Evolutionary conservation across 2,797 vertebrate genomes (phyloP).

Genomic region (Garrulus glandarius): DNA sequence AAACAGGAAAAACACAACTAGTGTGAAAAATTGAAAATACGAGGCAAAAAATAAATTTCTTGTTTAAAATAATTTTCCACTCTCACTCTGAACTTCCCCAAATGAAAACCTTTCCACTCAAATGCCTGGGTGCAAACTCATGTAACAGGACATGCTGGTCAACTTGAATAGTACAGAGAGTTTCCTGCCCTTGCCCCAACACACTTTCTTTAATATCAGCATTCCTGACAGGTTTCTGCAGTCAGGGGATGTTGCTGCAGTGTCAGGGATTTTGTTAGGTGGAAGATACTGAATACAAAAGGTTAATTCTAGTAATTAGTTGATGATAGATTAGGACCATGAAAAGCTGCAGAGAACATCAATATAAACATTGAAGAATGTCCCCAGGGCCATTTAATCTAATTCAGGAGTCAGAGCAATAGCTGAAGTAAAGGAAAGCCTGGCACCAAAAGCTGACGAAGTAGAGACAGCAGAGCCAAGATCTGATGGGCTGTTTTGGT

Average conservation of each 20-base stretch:
- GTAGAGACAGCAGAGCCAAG: background rate
- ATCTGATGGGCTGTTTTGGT: constrained; percentile 12
- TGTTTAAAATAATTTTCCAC: background rate
- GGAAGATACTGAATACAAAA: constrained; percentile 31
- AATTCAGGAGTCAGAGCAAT: constrained; percentile 30
- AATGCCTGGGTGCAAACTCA: background rate
- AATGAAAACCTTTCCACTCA: background rate
- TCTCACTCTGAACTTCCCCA: background rate
- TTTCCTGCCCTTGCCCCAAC: background rate
- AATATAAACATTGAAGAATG: constrained; percentile 22
- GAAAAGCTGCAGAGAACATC: constrained; percentile 40
- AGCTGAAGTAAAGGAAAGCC: constrained; percentile 31
- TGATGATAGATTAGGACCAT: constrained; percentile 47
- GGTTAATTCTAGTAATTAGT: constrained; percentile 64
- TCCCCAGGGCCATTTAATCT: constrained; percentile 30
- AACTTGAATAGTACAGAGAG: background rate
- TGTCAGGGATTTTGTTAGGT: constrained; percentile 27
- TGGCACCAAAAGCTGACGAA: constrained; percentile 35
- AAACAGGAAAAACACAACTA: background rate
- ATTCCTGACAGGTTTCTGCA: background rate
- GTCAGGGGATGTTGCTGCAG: background rate
- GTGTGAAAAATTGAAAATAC: background rate
- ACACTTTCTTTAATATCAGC: background rate
- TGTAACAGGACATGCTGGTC: background rate
- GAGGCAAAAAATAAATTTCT: background rate